A percentile compares a stretch with the other conserved stretches of the same genome.
phyloP scores from a whole-genome alignment of 2,797 vertebrate species.

The Cuculus canorus region DNA sequence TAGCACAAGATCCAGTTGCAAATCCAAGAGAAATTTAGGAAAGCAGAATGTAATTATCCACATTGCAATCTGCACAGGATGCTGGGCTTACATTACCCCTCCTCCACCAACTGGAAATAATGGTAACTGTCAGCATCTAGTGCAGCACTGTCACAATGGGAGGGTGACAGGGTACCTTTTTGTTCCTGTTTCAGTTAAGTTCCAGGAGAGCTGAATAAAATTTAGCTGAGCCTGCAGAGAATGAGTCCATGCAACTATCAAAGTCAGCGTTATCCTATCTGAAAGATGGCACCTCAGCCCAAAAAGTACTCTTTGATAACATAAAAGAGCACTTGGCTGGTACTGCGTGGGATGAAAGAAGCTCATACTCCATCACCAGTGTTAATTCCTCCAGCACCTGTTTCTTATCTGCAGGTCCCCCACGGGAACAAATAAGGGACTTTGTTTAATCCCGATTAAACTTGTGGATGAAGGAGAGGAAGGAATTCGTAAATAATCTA shows the following conservation, averaged over 20 bases:
- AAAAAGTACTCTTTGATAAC: neutral
- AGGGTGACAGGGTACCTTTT: neutral
- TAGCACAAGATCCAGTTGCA: conserved; percentile 44
- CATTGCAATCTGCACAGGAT: neutral
- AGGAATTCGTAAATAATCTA: neutral
- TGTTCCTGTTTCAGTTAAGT: neutral
- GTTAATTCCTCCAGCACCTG: conserved; percentile 6
- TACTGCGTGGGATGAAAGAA: neutral
- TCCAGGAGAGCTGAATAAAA: neutral
- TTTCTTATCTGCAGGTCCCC: neutral
- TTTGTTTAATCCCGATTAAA: conserved; percentile 3
- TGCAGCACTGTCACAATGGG: neutral
- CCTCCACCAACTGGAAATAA: neutral
- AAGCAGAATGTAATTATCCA: neutral
- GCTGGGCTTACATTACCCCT: neutral
- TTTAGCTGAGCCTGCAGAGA: neutral
- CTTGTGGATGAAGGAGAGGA: neutral
- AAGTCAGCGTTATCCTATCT: neutral
- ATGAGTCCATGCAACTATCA: neutral
- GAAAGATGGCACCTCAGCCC: neutral
- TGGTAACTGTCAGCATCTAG: neutral
- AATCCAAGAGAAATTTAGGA: conserved; percentile 27
- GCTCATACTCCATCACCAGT: neutral
- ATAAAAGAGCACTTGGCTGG: neutral
- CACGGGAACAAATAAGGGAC: neutral